Evolutionary conservation across 2,797 vertebrate genomes (phyloP).

Genomic region (Chlorospingus semifuscus): DNA sequence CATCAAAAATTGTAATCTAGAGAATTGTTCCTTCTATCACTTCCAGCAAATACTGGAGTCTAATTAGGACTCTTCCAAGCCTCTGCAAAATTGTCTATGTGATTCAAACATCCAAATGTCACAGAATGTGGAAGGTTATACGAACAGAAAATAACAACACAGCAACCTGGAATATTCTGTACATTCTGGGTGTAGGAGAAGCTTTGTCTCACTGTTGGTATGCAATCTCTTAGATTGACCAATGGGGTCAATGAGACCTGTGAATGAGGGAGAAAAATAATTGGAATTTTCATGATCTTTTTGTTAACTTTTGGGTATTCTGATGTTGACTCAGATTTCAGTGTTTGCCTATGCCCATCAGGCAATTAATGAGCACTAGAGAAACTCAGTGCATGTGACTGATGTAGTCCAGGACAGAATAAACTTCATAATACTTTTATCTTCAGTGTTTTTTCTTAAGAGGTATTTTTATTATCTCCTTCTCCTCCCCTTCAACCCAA

Average conservation of each 20-base stretch:
- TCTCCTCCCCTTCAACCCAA: not conserved
- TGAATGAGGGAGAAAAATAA: not conserved
- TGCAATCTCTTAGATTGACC: not conserved
- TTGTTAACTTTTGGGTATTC: not conserved
- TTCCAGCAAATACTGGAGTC: conserved; percentile 71
- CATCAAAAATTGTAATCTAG: conserved; percentile 79
- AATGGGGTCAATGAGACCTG: not conserved
- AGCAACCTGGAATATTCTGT: not conserved
- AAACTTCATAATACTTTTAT: not conserved
- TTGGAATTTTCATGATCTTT: not conserved
- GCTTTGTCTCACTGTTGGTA: not conserved
- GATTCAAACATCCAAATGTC: conserved; percentile 9
- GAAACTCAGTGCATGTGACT: not conserved
- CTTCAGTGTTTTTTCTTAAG: not conserved
- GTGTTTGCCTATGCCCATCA: not conserved
- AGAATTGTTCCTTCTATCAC: conserved; percentile 71
- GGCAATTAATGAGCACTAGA: not conserved
- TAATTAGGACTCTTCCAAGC: conserved; percentile 69
- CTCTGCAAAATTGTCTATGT: conserved; percentile 61
- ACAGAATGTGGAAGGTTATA: not conserved
- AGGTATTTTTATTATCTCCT: not conserved
- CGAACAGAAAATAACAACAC: not conserved
- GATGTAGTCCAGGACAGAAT: not conserved
- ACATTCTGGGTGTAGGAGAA: not conserved
- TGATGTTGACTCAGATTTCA: not conserved